Conservation (phyloP, 2,888 invertebrate species). For the Synanthedon andrenaeformis region DNA sequence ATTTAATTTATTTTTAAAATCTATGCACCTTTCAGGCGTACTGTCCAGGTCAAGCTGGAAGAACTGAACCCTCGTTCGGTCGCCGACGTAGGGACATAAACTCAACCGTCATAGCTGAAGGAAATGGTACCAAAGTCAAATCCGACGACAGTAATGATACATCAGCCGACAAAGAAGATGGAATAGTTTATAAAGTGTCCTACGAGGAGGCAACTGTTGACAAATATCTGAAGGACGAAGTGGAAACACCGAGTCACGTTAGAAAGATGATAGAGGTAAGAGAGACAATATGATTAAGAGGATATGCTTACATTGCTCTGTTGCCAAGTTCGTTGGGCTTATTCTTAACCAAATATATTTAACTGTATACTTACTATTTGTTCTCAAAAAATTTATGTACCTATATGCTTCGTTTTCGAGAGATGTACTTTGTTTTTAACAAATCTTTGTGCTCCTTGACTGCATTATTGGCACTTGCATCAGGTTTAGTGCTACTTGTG, state of each 20-base stretch:
- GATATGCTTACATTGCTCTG: too few species aligned
- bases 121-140: slow-evolving; percentile 36
- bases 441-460: too few species aligned
- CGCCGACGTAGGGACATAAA: slow-evolving; percentile 73
- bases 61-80: slow-evolving; percentile 88
- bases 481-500: too few species aligned
- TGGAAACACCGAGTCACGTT: slow-evolving; percentile 80
- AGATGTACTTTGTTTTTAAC: too few species aligned
- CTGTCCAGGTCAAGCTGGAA: slow-evolving; percentile 82
- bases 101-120: slow-evolving; percentile 31
- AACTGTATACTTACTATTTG: too few species aligned
- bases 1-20: not conserved
- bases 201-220: slow-evolving; percentile 52
- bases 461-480: too few species aligned
- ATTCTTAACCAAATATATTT: not conserved
- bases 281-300: not conserved
- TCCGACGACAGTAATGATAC: slow-evolving; percentile 21
- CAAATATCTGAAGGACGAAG: slow-evolving; percentile 61
- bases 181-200: slow-evolving; percentile 45
- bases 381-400: too few species aligned
- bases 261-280: slow-evolving; percentile 89
- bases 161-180: slow-evolving; percentile 24
- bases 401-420: too few species aligned
- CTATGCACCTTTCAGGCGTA: slow-evolving; percentile 71
- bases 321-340: too few species aligned